phyloP scores from a whole-genome alignment of 2,113 vertebrate genomes.

The Oceanodroma tethys region DNA sequence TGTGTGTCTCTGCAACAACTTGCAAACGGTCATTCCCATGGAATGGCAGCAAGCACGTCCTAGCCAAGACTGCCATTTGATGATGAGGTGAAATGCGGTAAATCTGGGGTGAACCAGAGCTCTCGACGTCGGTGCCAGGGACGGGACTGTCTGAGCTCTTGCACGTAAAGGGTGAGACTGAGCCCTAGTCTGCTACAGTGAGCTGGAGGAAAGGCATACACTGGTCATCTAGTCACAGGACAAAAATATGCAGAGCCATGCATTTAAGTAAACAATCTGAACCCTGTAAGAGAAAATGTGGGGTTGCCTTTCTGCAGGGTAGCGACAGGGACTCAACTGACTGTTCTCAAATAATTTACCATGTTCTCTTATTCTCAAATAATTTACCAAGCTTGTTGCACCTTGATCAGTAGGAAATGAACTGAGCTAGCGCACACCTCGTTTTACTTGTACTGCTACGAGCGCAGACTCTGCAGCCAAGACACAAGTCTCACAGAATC shows the following conservation, averaged over 20 bases:
- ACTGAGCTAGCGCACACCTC: not conserved
- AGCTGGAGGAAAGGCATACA: not conserved
- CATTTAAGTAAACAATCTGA: not conserved
- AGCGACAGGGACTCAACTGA: not conserved
- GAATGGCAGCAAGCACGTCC: fast-evolving
- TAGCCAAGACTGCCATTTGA: no score
- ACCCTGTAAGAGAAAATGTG: not conserved
- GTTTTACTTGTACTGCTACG: fast-evolving
- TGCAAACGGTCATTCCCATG: fast-evolving
- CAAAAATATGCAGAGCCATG: fast-evolving
- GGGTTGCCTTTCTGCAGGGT: not conserved
- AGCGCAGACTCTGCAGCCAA: not conserved
- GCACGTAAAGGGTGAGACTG: not conserved
- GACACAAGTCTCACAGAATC: not conserved
- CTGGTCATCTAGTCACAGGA: not conserved
- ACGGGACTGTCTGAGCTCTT: not conserved
- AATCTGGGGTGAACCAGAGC: not conserved
- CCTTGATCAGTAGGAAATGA: not conserved
- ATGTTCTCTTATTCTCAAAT: not conserved
- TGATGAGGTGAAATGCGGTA: not conserved
- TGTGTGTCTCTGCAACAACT: not conserved
- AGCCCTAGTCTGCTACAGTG: not conserved
- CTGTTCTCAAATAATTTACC: not conserved
- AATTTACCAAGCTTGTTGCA: not conserved
- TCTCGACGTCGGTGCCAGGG: not conserved